Evolutionary conservation across 2,888 invertebrate genomes (phyloP), one percentile per base, ranked within the genome.

Genomic region (Epistrophe grossulariae): DNA sequence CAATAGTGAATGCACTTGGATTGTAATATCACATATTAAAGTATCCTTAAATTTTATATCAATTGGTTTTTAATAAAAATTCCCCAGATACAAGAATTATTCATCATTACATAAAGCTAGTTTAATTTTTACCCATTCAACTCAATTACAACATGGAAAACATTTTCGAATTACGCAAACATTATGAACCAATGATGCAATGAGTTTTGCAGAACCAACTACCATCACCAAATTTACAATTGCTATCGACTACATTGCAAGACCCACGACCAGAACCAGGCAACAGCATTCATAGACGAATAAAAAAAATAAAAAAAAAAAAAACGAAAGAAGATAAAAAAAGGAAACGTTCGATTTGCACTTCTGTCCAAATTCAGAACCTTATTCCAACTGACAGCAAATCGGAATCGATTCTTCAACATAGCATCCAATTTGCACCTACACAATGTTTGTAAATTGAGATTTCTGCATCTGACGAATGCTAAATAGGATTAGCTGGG

Each of bases 351-450:
- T 80, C 81, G 68, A 81, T 85, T 81, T 85, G 81, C 81, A 85
- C 72, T 78, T 81, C 84, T 81, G 77, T 81, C 84, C 77, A 78
- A 85, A 85, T 52, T 73, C 77, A 70, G 62, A 81, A 62, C 50
- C 77, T 48, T 73, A 60, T 55, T 68, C 70, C 52, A 62, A 74
- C 45, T 81, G 84, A 85, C 84, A 78, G 62, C 81, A 85, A 81
- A 81, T 78, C 84, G 84, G 84, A 78, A 85, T 81, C 81, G 68
- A 81, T 81, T 85, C 70, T 62, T 77, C 35, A 60, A 57, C 40
- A 73, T 48, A 81, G 62, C 72, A 78, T 78, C 70, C 84, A 81
- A 85, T 85, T 85, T 85, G 31, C 81, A 81, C 77, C 84, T 78
- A 81, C 70, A 85, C 84, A 85, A 81, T 74, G 78, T 78, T 77